Base-by-base conservation (phyloP, 2,797 vertebrate species). In the Darevskia nairensis region DNA sequence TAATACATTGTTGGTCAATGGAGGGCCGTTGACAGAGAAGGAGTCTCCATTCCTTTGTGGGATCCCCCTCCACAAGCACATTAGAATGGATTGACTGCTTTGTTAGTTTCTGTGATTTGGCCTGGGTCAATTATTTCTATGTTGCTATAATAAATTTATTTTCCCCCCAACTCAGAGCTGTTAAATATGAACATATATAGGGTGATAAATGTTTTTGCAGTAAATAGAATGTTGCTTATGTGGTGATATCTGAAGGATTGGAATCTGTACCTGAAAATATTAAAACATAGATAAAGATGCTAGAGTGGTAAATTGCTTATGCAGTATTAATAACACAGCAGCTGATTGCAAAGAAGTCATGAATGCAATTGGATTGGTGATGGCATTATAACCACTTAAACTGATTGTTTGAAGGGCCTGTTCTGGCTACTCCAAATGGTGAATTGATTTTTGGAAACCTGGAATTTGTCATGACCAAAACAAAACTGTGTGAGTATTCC, bases 291-390 rank as follows among this genome's bases (percentile, higher is more conserved):
- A 69, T 8, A 44, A 59, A 35, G 10, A 46, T 84, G 74, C 75
- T 76, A 74, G 64, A 88, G 25, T 77, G 46, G 32, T 59, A 61
- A 88, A 79, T 78, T 72, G 61, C 5, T 68, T 82, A 55, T 50
- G 50, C 41, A 77, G 61, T 29, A 69, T 71, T 86, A 71, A 86
- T 80, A 17, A 29, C 50, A 82, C 68, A 35, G 61, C 61, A 64
- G 69, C 39, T 82, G 78, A 77, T 88, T 78, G 64, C 61, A 88
- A 88, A 83, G 75, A 77, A 59, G 66, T 59, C 66, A 84, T 74
- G 25, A 83, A 88, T 69, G 74, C 44, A 82, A 83, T 32, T 88
- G 82, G 44, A 71, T 19, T 84, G 68, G 46, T 80, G 46, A 71
- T 84, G 75, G 15, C 35, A 71, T 88, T 84, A 41, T 50, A 69